These are phyloP conservation scores for Leiothrix lutea DNA, from an alignment of 2,113 vertebrate genomes.

Conservation along the genomic window DNA sequence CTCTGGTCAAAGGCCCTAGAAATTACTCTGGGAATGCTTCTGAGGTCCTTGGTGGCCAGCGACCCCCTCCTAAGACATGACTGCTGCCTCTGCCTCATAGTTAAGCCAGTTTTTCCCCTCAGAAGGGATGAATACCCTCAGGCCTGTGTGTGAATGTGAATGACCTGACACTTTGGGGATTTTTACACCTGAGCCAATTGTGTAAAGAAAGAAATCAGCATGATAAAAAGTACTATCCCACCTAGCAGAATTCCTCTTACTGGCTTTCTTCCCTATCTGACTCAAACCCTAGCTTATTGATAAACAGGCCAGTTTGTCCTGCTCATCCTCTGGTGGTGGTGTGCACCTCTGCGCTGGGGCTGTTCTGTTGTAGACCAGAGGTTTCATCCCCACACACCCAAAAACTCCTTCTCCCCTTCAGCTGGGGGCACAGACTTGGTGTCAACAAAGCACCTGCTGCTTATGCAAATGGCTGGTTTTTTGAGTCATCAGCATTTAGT, in stretches of 20 bases:
- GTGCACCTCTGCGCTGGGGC: neutral
- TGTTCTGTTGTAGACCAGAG: neutral
- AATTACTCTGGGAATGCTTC: neutral
- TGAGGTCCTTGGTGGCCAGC: neutral
- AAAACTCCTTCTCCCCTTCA: neutral
- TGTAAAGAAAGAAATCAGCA: neutral
- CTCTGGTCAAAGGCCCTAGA: neutral
- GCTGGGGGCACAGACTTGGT: rapidly evolving
- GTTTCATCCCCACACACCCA: neutral
- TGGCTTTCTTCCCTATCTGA: rapidly evolving
- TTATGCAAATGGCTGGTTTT: neutral
- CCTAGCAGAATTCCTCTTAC: neutral
- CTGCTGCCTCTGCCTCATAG: neutral
- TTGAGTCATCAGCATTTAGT: neutral
- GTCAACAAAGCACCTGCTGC: neutral
- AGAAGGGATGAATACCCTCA: neutral
- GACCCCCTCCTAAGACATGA: neutral
- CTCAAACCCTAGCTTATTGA: neutral
- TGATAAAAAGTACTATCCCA: neutral
- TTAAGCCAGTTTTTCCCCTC: too few species aligned
- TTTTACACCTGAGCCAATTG: neutral
- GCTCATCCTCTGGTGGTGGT: neutral
- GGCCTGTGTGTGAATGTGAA: too few species aligned
- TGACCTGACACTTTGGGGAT: too few species aligned
- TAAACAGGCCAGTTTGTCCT: neutral